phyloP scores from a whole-genome alignment of 2,888 invertebrate species.

The Phoenoteleia sp. region DNA sequence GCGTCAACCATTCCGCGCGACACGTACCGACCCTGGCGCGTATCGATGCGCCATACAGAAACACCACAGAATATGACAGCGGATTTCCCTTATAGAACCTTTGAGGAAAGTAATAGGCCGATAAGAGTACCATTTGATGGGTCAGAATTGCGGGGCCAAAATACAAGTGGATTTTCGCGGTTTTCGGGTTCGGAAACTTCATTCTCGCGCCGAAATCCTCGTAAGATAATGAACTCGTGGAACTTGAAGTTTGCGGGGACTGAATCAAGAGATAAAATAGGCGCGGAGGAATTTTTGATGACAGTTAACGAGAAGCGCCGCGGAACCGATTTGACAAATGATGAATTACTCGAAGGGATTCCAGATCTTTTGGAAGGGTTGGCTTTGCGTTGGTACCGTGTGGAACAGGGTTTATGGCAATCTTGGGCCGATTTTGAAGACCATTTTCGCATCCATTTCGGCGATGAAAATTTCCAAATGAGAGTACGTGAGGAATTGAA shows the following conservation, averaged over 20 bases:
- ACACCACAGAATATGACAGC: too few species aligned
- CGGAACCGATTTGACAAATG: conserved; percentile 1
- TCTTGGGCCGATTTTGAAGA: conserved; percentile 22
- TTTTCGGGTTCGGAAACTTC: too few species aligned
- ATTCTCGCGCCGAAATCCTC: too few species aligned
- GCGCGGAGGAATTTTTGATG: conserved; percentile 15
- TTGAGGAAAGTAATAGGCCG: too few species aligned
- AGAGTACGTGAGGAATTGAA: background rate
- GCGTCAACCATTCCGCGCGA: too few species aligned
- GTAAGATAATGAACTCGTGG: background rate
- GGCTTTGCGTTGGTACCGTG: conserved; percentile 18
- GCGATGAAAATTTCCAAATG: conserved; percentile 33
- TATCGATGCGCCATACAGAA: too few species aligned
- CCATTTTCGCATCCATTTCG: conserved; percentile 27
- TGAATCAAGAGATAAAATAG: background rate
- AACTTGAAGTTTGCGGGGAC: background rate
- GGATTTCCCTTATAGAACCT: too few species aligned
- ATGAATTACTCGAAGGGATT: conserved; percentile 15
- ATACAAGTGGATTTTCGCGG: too few species aligned
- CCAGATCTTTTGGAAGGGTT: conserved; percentile 6
- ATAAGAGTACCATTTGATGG: too few species aligned
- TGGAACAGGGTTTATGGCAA: background rate
- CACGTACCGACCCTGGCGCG: too few species aligned
- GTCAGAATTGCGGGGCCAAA: too few species aligned
- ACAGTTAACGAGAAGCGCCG: background rate